Base-by-base conservation (phyloP, 2,113 vertebrate species). In the Tringa solitaria region DNA sequence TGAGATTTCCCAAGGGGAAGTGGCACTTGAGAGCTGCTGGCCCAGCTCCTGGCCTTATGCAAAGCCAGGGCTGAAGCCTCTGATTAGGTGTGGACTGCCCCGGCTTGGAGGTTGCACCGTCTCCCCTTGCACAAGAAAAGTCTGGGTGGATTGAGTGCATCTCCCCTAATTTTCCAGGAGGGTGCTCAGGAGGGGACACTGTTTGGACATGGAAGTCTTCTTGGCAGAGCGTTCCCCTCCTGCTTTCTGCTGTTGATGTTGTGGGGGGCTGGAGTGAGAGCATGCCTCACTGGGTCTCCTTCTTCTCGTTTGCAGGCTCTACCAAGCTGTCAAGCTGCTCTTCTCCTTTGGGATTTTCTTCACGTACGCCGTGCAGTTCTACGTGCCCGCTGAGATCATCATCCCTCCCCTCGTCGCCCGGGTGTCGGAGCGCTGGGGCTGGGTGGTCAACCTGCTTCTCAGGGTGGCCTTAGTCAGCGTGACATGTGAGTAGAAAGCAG, bases 311-410 rank as follows among this genome's bases (percentile, higher is more conserved):
- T 64, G 30, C 96, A 99, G 99, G 99, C 92, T 98, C 51, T 99
- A 99, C 97, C 99, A 99, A 97, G 96, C 97, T 0, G 99, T 99
- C 73, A 99, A 99, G 96, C 97, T 99, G 84, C 98, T 99, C 12
- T 99, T 99, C 97, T 99, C 98, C 76, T 96, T 99, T 0, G 99
- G 99, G 37, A 99, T 99, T 84, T 99, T 99, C 97, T 99, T 99
- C 97, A 99, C 99, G 1, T 99, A 99, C 0, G 99, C 99, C 0
- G 98, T 99, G 82, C 99, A 99, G 98, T 99, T 99, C 98, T 99
- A 99, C 2, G 99, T 99, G 27, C 98, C 99, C 0, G 99, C 99
- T 0, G 99, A 99, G 97, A 99, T 99, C 91, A 91, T 99, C 85
- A 97, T 99, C 53, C 99, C 99, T 0, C 92, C 96, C 5, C 97